Evolutionary conservation across 2,888 invertebrate genomes (phyloP), one percentile per base, ranked within the genome.

Genomic region (Tricholauxania praeusta): DNA sequence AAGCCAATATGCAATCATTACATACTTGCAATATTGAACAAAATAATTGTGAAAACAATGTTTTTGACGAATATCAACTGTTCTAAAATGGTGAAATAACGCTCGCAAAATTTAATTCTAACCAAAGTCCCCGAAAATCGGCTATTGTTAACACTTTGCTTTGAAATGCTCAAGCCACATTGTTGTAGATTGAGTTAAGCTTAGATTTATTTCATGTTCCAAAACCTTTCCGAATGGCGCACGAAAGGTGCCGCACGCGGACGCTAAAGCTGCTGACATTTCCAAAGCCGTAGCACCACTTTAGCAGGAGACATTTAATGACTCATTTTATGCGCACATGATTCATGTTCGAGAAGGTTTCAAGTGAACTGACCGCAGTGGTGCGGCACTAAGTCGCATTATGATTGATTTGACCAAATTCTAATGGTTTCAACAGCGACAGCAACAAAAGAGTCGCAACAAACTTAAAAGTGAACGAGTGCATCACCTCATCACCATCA

Each of bases 391-490:
- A 39, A 39, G 7, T 39, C 10, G 10, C 17, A 15, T 15, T 19
- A 49, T 72, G 62, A 72, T 72, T 72, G 67, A 62, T 72, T 66
- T 67, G 15, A 22, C 51, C 67, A 66, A 72, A 65, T 71, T 71
- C 71, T 72, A 67, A 48, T 63, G 39, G 72, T 52, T 59, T 71
- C 65, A 60, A 55, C 6, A 62, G 39, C 39, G 39, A 39, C 7
- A 39, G 39, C 39, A 7, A 10, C 10, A 39, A 39, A 39, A 39
- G 10, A 39, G 10, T 10, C 39, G 7, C 39, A 39, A 39, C 39
- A 10, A 39, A 10, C 10, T 39, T 10, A 10, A 2, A 39, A 39
- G 10, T 39, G 7, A 39, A 39, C 39, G 39, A 39, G 39, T 10
- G 39, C 39, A 39, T 39, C 39, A 10, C 10, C 7, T 39, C 39